Evolutionary conservation across 2,113 vertebrate species (phyloP), one percentile per base, ranked within the genome.

Genomic region (Progne subis): DNA sequence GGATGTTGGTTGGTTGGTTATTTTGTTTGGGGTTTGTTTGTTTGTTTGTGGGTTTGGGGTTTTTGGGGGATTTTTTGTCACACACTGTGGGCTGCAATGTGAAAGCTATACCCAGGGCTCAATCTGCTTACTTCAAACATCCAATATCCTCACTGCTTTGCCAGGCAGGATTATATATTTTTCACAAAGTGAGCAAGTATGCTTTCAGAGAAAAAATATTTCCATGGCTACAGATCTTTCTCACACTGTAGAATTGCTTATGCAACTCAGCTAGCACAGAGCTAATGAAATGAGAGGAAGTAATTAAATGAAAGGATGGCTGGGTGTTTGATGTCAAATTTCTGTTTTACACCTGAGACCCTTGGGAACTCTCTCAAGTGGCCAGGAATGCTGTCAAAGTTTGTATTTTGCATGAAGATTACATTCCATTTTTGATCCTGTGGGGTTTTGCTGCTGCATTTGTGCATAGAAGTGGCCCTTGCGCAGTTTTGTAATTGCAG

Each of bases 181-280:
- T 94, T 86, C 72, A 88, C 31, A 1, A 95, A 93, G 64, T 49
- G 85, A 86, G 82, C 79, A 67, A 95, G 93, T 90, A 77, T 57
- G 60, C 68, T 96, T 97, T 81, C 85, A 81, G 85, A 63, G 71
- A 47, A 77, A 85, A 89, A 91, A 28, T 78, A 96, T 96, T 96
- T 96, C 95, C 95, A 96, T 96, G 92, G 88, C 95, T 94, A 97
- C 94, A 92, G 90, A 93, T 96, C 79, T 56, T 94, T 90, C 76
- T 93, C 20, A 16, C 13, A 26, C 43, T 18, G 1, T 50, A 46
- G 85, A 96, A 94, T 80, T 86, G 81, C 78, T 96, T 86, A 93
- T 72, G 49, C 86, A 86, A 44, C n/a, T 56, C 90, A 74, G 79
- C 68, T 67, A 86, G 49, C 47, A 84, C n/a, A 81, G 37, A 92